These are phyloP conservation scores for Peromyscus melanophrys DNA, from an alignment of 2,797 vertebrate genomes.

Conservation along the genomic window DNA sequence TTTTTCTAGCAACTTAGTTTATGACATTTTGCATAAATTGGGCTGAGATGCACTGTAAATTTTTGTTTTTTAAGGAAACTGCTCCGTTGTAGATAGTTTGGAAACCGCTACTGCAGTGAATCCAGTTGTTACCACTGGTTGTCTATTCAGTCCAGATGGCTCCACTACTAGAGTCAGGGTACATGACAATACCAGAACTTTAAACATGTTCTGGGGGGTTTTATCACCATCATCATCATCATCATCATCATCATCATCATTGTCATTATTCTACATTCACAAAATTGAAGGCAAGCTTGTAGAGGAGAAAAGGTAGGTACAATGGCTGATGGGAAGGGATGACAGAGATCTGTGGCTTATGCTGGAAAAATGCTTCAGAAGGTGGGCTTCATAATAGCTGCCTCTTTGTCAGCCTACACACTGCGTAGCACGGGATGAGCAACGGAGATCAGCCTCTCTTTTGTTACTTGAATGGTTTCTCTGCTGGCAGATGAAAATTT, in stretches of 20 bases:
- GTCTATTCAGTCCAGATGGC: neutral
- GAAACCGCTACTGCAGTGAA: neutral
- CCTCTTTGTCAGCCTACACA: neutral
- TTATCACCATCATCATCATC: neutral
- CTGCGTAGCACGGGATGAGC: neutral
- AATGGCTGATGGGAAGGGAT: neutral
- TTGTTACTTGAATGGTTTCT: neutral
- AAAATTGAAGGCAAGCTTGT: neutral
- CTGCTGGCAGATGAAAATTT: neutral
- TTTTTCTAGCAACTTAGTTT: neutral
- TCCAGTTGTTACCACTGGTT: neutral
- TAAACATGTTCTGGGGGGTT: neutral
- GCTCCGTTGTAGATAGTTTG: neutral
- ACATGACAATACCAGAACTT: neutral
- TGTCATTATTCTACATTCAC: neutral
- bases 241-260: too few species aligned
- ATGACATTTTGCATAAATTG: neutral
- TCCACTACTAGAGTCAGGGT: neutral
- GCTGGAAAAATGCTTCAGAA: conserved; percentile 20
- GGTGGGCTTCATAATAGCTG: neutral
- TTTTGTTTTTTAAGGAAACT: neutral
- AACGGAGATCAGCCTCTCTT: neutral
- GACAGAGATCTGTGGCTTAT: neutral
- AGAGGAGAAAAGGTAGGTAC: neutral
- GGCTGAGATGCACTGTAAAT: neutral